Evolutionary conservation across 2,888 invertebrate species (phyloP).

Genomic region (Ptycholaimellus sp.): DNA sequence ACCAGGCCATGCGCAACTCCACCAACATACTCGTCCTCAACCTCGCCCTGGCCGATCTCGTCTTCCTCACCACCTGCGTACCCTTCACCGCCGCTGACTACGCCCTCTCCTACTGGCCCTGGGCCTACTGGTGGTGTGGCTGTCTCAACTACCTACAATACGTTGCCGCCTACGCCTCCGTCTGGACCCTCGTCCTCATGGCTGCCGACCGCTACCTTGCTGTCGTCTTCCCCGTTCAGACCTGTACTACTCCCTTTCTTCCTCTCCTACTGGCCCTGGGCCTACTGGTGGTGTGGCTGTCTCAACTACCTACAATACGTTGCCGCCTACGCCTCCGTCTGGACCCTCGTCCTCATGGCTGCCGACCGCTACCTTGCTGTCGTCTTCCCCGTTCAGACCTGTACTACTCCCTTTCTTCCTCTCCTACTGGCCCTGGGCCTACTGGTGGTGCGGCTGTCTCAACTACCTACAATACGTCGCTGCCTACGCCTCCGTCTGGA

Average conservation of each 20-base stretch:
- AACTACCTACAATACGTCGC: slow-evolving; percentile 65
- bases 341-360: slow-evolving; percentile 76
- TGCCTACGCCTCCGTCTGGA: slow-evolving; percentile 75
- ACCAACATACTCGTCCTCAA: slow-evolving; percentile 64
- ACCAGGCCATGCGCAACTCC: slow-evolving; percentile 71
- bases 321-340: slow-evolving; percentile 72
- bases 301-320: slow-evolving; percentile 65
- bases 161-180: slow-evolving; percentile 71
- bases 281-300: slow-evolving; percentile 62
- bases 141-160: slow-evolving; percentile 60
- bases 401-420: no score
- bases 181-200: slow-evolving; percentile 77
- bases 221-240: slow-evolving; percentile 61
- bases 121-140: slow-evolving; percentile 67
- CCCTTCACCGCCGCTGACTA: slow-evolving; percentile 78
- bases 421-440: slow-evolving; percentile 68
- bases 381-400: slow-evolving; percentile 57
- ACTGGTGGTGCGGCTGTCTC: slow-evolving; percentile 62
- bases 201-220: slow-evolving; percentile 67
- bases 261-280: slow-evolving; percentile 65
- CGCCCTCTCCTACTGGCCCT: slow-evolving; percentile 63
- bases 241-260: no score
- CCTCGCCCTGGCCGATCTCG: slow-evolving; percentile 41
- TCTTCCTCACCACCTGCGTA: slow-evolving; percentile 74
- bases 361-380: slow-evolving; percentile 69